Base-by-base conservation (phyloP, 2,888 invertebrate species). In the Agrotis segetum region DNA sequence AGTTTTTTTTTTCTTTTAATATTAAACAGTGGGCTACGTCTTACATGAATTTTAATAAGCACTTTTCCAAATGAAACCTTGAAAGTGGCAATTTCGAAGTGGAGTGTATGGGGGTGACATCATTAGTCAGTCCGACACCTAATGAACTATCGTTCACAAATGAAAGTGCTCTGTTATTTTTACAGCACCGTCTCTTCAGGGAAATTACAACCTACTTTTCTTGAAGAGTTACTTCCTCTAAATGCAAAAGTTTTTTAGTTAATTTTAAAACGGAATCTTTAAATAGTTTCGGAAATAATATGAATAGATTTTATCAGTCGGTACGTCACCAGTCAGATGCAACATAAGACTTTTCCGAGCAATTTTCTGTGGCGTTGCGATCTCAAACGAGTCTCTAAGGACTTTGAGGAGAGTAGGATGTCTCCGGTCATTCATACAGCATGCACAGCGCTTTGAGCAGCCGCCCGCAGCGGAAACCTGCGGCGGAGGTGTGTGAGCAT, bases 361-460 rank as follows among this genome's bases (percentile, higher is more conserved):
- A 53, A 55, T 52, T 67, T 55, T 49, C 61, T 52, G 21, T 63
- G 58, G 53, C 64, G 49, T 53, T 53, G 29, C 29, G 40, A 68
- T 47, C 62, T 76, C 67, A 76, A 76, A 77, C 58, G 61, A 40
- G 60, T 74, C 29, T 64, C 21, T 61, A 67, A 67, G 75, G 68
- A 72, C 68, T 71, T 64, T 67, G 64, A 71, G 59, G 64, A 58
- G 61, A 50, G 66, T 62, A 62, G 67, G 66, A 74, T 65, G 76
- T 69, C 62, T 74, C 66, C 67, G 68, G 68, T 71, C 83, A 85
- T 87, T 85, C 86, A 87, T 83, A 84, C 71, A 76, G 75, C 80
- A 84, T 83, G 81, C 76, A 76, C 81, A 81, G 74, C 75, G 81
- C 87, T 90, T 88, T 88, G 84, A 87, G 81, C 75, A 60, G 59